Base-by-base conservation (phyloP, 2,113 vertebrate genomes). In the Bombycilla garrulus region DNA sequence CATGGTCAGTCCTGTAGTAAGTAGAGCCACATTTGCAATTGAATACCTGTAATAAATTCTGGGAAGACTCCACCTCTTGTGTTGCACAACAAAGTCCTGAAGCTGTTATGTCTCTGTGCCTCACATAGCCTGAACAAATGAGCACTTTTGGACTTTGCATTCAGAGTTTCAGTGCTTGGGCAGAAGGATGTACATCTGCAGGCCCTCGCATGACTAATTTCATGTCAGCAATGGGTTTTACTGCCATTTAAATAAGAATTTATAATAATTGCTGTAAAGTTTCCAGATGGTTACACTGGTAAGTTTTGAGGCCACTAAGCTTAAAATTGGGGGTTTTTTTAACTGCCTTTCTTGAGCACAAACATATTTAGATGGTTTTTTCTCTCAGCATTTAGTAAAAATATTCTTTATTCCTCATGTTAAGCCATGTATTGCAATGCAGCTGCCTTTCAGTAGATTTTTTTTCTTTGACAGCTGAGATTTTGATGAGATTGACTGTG, bases 231-330 rank as follows among this genome's bases (percentile, higher is more conserved):
- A 88, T 35, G 72, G 81, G 91, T 96, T 97, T 98, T 97, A 96
- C 92, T 97, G 93, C 95, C 88, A 88, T 98, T 98, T 96, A 97
- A 97, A 97, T 95, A 96, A 95, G 72, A 96, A 96, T 95, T 95
- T 97, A 76, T 93, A 97, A 94, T 97, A 96, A 95, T 95, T 95
- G 74, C 65, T 87, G 62, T 92, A 91, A 97, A 96, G 54, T 92
- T 97, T 87, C 84, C 96, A 98, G 93, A 93, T 97, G 96, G 87
- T 84, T 78, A 57, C 85, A 81, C 53, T 92, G 50, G 54, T 93
- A 93, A 91, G 45, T 90, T 95, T 97, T 92, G 94, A 93, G 66
- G 35, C 61, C 36, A 82, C 51, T 74, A 73, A 56, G 28, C 62
- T 92, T 84, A 90, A 50, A 72, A 50, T 67, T 81, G 76, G 10